Evolutionary conservation across 2,113 vertebrate species (phyloP), one percentile per base, ranked within the genome.

Genomic region (Regulus satrapa): DNA sequence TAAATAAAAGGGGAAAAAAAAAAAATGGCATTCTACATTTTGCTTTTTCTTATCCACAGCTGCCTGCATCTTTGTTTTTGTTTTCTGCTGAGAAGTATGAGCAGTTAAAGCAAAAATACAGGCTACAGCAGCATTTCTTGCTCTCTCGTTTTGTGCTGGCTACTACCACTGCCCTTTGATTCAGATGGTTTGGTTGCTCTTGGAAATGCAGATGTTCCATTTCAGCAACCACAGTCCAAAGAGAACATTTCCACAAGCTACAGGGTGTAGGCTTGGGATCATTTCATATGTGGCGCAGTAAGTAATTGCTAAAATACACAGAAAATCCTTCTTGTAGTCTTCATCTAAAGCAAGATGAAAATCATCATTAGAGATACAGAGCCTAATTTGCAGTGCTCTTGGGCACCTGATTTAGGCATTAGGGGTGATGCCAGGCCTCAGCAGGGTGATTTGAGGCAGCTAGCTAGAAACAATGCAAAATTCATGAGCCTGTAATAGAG

Each of bases 191-290:
- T 94, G 79, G 63, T 90, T 2, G 17, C 56, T 76, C 59, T 83
- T 88, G 91, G 51, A 96, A 94, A 77, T 63, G 43, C 58, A 83
- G 59, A 90, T 88, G 48, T 71, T 94, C 72, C 64, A 77, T 86
- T 93, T 94, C 56, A 88, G 46, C 54, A 88, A 73, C 74, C 74
- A 46, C 78, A 76, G 34, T 77, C 83, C 79, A 59, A 66, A 83
- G 59, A 77, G 88, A 92, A 63, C 41, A 62, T 31, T 46, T 76
- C 55, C 0, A 0, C 46, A 48, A 86, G 79, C 46, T 82, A 20
- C 43, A 23, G 41, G 34, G n/a, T 92, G 52, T 88, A 73, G 45
- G 54, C 31, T 67, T 61, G 38, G 38, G 58, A 59, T 83, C 8
- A 4, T 40, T 88, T 88, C 4, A 13, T 71, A 17, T 43, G 4